A percentile compares a stretch with the other conserved stretches of the same genome.
Conservation (phyloP, 2,797 vertebrate species). For the Enteromius paludinosus region DNA sequence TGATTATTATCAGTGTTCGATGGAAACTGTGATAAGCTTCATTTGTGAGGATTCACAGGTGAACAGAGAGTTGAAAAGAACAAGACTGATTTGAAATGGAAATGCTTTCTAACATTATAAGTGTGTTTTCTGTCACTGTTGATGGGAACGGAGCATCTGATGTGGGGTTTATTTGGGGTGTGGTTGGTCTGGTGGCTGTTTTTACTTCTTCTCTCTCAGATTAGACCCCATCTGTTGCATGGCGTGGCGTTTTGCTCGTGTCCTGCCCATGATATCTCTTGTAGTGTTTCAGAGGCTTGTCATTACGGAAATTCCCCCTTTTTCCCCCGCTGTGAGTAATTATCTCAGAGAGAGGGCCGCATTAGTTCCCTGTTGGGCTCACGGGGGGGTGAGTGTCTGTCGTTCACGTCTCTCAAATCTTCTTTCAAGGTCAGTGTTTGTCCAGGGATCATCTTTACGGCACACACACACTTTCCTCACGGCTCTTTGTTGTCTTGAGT, state of each 20-base stretch:
- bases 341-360: slow-evolving; percentile 77
- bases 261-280: slow-evolving; percentile 44
- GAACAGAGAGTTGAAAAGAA: background rate
- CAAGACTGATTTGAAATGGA: background rate
- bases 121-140: background rate
- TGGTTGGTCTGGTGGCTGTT: slow-evolving; percentile 38
- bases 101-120: background rate
- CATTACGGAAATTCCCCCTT: slow-evolving; percentile 74
- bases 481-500: background rate
- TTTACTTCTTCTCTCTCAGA: slow-evolving; percentile 61
- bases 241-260: slow-evolving; percentile 57
- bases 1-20: background rate
- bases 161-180: background rate
- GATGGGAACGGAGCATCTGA: background rate
- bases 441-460: background rate
- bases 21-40: too few relatives aligned
- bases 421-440: slow-evolving; percentile 29
- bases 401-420: slow-evolving; percentile 33
- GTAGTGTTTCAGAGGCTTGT: slow-evolving; percentile 66
- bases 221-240: slow-evolving; percentile 79
- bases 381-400: slow-evolving; percentile 38
- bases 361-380: slow-evolving; percentile 67
- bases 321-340: slow-evolving; percentile 78
- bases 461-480: background rate
- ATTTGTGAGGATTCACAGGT: background rate